Evolutionary conservation across 2,113 vertebrate genomes (phyloP).

Genomic region (Chloropsis hardwickii): DNA sequence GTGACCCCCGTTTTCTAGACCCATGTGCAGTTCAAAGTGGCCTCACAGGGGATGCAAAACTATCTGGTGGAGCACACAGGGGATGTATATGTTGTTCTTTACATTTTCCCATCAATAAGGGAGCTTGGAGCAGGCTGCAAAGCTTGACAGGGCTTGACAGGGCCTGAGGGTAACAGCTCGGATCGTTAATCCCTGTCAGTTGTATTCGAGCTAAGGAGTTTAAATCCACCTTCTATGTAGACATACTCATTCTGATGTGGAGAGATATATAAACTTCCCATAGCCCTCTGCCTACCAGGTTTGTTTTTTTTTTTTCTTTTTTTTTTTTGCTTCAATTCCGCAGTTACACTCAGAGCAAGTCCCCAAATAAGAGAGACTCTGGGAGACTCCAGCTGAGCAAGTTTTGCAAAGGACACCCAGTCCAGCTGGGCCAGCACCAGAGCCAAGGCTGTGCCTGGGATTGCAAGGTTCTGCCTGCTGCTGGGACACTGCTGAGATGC

Average conservation of each 20-base stretch:
- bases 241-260: not conserved
- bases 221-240: not conserved
- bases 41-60: not conserved
- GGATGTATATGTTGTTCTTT: not conserved
- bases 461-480: accelerated
- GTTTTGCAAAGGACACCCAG: not conserved
- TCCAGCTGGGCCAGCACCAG: accelerated
- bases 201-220: not conserved
- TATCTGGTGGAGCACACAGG: not conserved
- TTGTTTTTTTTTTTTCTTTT: too few relatives aligned
- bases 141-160: not conserved
- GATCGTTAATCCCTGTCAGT: not conserved
- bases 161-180: not conserved
- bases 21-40: not conserved
- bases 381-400: not conserved
- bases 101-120: not conserved
- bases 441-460: not conserved
- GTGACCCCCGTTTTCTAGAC: not conserved
- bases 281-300: not conserved
- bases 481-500: not conserved
- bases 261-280: not conserved
- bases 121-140: not conserved
- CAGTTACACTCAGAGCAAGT: not conserved
- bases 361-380: not conserved
- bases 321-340: not conserved